Percentiles rank a stretch among this genome's conserved stretches.
These are phyloP conservation scores for Dolomedes plantarius DNA, from an alignment of 2,888 invertebrate genomes.

Conservation along the genomic window DNA sequence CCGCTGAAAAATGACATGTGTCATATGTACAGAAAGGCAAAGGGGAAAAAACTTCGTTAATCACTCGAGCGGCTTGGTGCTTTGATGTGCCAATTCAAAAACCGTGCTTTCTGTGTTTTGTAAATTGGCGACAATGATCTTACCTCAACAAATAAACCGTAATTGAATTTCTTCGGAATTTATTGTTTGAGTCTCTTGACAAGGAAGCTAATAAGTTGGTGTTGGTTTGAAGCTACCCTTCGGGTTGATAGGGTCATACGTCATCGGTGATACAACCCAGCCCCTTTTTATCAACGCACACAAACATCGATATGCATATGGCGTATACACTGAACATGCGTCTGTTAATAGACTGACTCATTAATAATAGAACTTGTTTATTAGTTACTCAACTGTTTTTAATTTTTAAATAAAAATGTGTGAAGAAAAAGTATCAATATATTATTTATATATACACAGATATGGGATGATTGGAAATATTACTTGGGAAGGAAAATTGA, in stretches of 20 bases:
- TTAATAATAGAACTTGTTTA: no score
- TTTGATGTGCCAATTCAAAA: background rate
- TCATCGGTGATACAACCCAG: slow-evolving; percentile 42
- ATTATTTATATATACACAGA: no score
- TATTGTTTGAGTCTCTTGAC: slow-evolving; percentile 31
- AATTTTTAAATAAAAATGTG: no score
- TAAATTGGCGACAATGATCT: slow-evolving; percentile 26
- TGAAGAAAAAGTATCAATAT: no score
- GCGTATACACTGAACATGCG: no score
- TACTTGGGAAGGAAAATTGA: no score
- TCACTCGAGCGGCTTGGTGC: background rate
- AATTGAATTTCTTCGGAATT: slow-evolving; percentile 48
- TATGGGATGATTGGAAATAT: no score
- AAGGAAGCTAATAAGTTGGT: slow-evolving; percentile 24
- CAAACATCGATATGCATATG: no score
- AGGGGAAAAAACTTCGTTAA: background rate
- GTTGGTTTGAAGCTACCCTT: background rate
- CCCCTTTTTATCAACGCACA: slow-evolving; percentile 17
- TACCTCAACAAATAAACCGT: slow-evolving; percentile 12
- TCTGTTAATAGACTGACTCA: no score
- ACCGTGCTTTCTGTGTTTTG: background rate
- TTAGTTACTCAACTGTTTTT: no score
- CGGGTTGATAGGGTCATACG: slow-evolving; percentile 10
- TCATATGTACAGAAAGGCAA: background rate
- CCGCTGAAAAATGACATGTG: background rate